Conservation (phyloP, 2,113 vertebrate species). For the Morone chrysops region DNA sequence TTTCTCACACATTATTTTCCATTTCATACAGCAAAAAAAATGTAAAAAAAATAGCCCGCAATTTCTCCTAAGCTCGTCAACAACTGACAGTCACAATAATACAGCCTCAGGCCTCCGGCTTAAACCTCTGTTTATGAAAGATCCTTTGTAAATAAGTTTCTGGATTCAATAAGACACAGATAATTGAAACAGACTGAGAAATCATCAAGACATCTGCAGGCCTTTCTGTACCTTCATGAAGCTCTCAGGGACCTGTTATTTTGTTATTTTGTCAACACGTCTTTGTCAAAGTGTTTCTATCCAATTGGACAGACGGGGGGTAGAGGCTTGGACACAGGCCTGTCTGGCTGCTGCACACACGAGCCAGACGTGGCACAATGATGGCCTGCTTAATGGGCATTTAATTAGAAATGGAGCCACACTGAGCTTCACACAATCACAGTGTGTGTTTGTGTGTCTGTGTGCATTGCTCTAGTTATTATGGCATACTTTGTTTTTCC, state of each 20-base stretch:
- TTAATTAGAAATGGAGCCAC: slow-evolving; percentile 22
- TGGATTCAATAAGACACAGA: slow-evolving; percentile 29
- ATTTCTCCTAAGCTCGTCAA: slow-evolving; percentile 8
- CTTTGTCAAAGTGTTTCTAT: slow-evolving; percentile 21
- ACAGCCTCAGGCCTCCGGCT: background rate
- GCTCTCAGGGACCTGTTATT: background rate
- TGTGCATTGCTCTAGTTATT: background rate
- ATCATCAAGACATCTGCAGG: slow-evolving; percentile 27
- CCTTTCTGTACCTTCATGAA: slow-evolving; percentile 11
- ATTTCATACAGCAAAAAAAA: slow-evolving; percentile 5
- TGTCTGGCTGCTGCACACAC: background rate
- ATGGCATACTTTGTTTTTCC: slow-evolving; percentile 12
- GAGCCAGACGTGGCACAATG: slow-evolving; percentile 10
- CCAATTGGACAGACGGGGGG: background rate
- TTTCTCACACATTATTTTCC: slow-evolving; percentile 22
- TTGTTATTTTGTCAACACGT: slow-evolving; percentile 35
- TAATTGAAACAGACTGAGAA: slow-evolving; percentile 41
- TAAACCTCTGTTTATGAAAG: slow-evolving; percentile 19
- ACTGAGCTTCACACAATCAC: background rate
- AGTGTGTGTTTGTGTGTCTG: background rate
- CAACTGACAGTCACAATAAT: slow-evolving; percentile 16
- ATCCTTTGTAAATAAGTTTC: slow-evolving; percentile 7
- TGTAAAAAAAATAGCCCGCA: background rate
- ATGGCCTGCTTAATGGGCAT: background rate
- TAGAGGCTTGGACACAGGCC: background rate